phyloP scores from a whole-genome alignment of 2,113 vertebrate genomes.

The Pipa parva region DNA sequence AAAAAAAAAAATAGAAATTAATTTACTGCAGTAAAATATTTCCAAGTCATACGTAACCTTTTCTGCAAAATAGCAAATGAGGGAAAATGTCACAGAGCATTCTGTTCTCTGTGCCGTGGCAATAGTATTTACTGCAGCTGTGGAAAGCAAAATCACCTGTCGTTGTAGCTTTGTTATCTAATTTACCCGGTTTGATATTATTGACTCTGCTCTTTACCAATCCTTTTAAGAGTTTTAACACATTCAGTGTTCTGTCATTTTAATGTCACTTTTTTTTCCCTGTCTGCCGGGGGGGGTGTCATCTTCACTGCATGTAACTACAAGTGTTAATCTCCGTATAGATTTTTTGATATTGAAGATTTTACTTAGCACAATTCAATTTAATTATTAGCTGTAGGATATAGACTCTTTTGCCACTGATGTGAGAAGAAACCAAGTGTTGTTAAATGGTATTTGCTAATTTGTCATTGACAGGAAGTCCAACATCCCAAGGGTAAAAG shows the following conservation, averaged over 20 bases:
- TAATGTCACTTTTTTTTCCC: neutral
- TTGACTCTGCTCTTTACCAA: slow-evolving; percentile 31
- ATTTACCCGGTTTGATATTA: slow-evolving; percentile 38
- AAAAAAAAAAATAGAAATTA: slow-evolving; percentile 41
- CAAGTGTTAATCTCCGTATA: slow-evolving; percentile 18
- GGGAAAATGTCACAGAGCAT: slow-evolving; percentile 36
- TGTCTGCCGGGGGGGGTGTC: neutral
- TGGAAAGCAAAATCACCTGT: slow-evolving; percentile 31
- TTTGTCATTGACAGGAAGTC: slow-evolving; percentile 16
- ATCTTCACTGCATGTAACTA: neutral
- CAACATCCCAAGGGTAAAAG: slow-evolving; percentile 13
- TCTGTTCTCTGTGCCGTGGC: slow-evolving; percentile 5
- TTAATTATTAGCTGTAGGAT: slow-evolving; percentile 29
- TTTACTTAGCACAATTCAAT: slow-evolving; percentile 32
- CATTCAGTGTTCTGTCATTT: neutral
- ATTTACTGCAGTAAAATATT: slow-evolving; percentile 9
- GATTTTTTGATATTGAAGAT: slow-evolving; percentile 22
- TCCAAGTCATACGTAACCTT: slow-evolving; percentile 40
- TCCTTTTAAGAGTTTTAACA: slow-evolving; percentile 21
- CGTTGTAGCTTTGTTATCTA: slow-evolving; percentile 34
- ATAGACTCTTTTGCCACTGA: slow-evolving; percentile 6
- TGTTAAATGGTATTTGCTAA: slow-evolving; percentile 14
- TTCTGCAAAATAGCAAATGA: slow-evolving; percentile 14
- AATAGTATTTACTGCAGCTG: slow-evolving; percentile 32
- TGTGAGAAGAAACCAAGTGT: slow-evolving; percentile 8